These are phyloP conservation scores for Apodemus sylvaticus DNA, from an alignment of 2,113 vertebrate species.

Conservation along the genomic window DNA sequence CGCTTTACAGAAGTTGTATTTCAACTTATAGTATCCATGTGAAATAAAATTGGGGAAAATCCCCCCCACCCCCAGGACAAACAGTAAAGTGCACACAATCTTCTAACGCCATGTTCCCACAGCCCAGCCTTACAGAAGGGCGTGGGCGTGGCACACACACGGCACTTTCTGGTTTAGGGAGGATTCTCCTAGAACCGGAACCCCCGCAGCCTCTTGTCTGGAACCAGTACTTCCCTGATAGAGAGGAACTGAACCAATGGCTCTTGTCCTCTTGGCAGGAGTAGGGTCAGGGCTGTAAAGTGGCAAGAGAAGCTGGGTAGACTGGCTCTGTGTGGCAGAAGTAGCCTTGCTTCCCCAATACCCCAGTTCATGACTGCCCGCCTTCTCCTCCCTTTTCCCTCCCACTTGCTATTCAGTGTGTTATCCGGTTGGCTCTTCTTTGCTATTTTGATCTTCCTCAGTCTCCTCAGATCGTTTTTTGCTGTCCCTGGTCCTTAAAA, in stretches of 20 bases:
- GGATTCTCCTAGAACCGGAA: background rate
- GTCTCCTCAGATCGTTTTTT: conserved; percentile 39
- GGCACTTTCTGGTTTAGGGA: background rate
- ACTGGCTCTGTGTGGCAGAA: background rate
- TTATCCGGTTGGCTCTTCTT: background rate
- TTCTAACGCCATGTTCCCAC: too few relatives aligned
- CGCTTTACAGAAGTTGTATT: conserved; percentile 2
- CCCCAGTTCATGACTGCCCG: background rate
- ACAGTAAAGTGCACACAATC: background rate
- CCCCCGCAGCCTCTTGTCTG: background rate
- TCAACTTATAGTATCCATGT: background rate
- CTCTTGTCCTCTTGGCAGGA: background rate
- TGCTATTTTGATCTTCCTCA: conserved; percentile 46
- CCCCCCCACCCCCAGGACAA: too few relatives aligned
- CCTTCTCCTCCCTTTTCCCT: background rate
- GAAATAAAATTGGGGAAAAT: background rate
- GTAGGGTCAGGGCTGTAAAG: background rate
- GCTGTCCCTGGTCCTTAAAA: conserved; percentile 50
- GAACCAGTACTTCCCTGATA: background rate
- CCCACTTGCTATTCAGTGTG: background rate
- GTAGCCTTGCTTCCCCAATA: background rate
- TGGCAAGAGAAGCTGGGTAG: background rate
- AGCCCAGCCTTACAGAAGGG: background rate
- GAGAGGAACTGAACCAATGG: background rate
- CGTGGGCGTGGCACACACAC: fast-evolving